Percentiles rank a stretch among this genome's conserved stretches.
These are phyloP conservation scores for Danionella cerebrum DNA, from an alignment of 2,113 vertebrate species.

Conservation along the genomic window DNA sequence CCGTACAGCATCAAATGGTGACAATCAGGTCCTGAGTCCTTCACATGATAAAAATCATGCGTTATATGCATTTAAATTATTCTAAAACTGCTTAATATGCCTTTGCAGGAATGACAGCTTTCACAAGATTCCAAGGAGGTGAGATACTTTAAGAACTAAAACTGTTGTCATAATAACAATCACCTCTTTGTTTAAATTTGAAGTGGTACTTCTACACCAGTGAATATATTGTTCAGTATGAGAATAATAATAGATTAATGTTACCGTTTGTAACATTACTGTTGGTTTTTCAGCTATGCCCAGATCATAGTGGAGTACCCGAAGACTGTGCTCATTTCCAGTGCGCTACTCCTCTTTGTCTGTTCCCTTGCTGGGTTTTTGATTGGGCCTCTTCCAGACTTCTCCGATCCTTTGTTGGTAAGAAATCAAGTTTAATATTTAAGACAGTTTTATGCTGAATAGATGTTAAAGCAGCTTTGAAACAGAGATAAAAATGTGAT, in stretches of 20 bases:
- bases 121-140: slow-evolving; percentile 84
- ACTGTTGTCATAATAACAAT: not conserved
- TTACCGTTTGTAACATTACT: not conserved
- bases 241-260: not conserved
- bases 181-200: too few relatives aligned
- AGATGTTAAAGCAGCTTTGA: too few relatives aligned
- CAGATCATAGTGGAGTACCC: slow-evolving; percentile 85
- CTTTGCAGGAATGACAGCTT: slow-evolving; percentile 72
- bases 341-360: slow-evolving; percentile 63
- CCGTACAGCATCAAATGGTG: slow-evolving; percentile 73
- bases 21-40: slow-evolving; percentile 74
- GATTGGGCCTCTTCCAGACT: slow-evolving; percentile 80
- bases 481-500: too few relatives aligned
- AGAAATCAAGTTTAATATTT: slow-evolving; percentile 40
- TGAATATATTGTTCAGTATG: not conserved
- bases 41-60: not conserved
- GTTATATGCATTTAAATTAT: too few relatives aligned
- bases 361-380: slow-evolving; percentile 81
- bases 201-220: too few relatives aligned
- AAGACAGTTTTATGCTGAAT: too few relatives aligned
- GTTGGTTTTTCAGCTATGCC: slow-evolving; percentile 70
- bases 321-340: slow-evolving; percentile 65
- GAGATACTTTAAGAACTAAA: slow-evolving; percentile 44
- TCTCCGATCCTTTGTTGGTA: slow-evolving; percentile 86
- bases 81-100: not conserved